Evolutionary conservation across 1,140 invertebrate genomes (phyloP), one percentile per base, ranked within the genome.

Genomic region (Drosophila mojavensis): DNA sequence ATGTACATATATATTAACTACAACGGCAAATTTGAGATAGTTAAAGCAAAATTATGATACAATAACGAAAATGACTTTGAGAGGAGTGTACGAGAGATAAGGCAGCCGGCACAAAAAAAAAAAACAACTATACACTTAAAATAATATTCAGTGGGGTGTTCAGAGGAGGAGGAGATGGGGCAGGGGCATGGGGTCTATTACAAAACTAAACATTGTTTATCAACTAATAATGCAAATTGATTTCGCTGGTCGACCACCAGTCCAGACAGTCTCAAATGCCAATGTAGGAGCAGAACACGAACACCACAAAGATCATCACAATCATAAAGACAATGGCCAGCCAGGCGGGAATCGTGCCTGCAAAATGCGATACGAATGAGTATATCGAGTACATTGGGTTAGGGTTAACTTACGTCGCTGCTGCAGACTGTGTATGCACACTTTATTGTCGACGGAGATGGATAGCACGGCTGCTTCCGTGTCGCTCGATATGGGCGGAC

Each of bases 361-460:
- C 30, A 94, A 94, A 15, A 7, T 2, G 92, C 89, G 77, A 39
- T 5, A 9, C 36, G 5, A 11, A 39, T 17, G 20, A n/a, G 0
- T 47, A 47, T 47, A 53, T n/a, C 4, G 17, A 30, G 9, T 24
- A 51, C n/a, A 59, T 17, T 1, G 4, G 36, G 82, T 20, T 4
- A 53, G 9, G 3, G 9, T 4, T 4, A 7, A 94, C 95, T 95
- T 93, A 98, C 97, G 94, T 94, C 96, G 95, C 91, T 95, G 95
- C 36, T 96, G 96, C 92, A 98, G 94, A 90, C 96, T 97, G 93
- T 98, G 97, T 85, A 98, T 95, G 85, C 96, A 97, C 65, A 99
- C 95, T 93, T 96, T 96, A 93, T 98, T 98, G 93, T 99, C 98
- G 47, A 98, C 97, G 17, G 98, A 98, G 79, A 99, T 98, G 90